Evolutionary conservation across 2,888 invertebrate genomes (phyloP).

Genomic region (Athetis lepigone): DNA sequence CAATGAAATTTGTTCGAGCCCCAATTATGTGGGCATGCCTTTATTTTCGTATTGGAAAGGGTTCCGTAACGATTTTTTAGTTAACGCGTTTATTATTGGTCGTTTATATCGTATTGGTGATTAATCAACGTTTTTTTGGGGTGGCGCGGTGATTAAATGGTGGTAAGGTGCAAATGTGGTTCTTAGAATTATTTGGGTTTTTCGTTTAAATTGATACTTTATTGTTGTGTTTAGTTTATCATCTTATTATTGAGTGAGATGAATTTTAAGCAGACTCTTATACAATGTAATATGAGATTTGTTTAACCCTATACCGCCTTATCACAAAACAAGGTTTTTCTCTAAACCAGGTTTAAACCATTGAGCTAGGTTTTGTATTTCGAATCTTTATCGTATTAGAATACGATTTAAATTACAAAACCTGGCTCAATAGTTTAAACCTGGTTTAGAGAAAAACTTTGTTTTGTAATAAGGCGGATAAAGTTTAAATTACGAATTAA

Average conservation of each 20-base stretch:
- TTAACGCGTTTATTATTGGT: slow-evolving; percentile 67
- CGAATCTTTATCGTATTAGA: no score
- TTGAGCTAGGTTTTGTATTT: no score
- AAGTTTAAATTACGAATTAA: not conserved
- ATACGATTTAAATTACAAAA: no score
- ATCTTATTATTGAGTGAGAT: slow-evolving; percentile 19
- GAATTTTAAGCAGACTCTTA: slow-evolving; percentile 27
- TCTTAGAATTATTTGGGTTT: slow-evolving; percentile 58
- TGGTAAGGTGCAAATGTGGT: slow-evolving; percentile 64
- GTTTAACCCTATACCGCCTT: no score
- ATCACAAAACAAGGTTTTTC: no score
- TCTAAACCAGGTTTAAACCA: no score
- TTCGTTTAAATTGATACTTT: slow-evolving; percentile 56
- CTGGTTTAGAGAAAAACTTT: no score
- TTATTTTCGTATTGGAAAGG: slow-evolving; percentile 79
- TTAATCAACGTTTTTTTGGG: slow-evolving; percentile 62
- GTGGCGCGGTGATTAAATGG: slow-evolving; percentile 58
- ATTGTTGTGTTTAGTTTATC: slow-evolving; percentile 39
- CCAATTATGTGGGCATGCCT: slow-evolving; percentile 87
- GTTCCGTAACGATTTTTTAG: slow-evolving; percentile 73
- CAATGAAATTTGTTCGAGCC: slow-evolving; percentile 89
- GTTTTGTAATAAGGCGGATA: no score
- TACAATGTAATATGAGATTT: no score
- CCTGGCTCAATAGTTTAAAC: no score
- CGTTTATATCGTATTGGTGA: slow-evolving; percentile 65